Base-by-base conservation (phyloP, 2,888 invertebrate species). In the Eudemis profundana region DNA sequence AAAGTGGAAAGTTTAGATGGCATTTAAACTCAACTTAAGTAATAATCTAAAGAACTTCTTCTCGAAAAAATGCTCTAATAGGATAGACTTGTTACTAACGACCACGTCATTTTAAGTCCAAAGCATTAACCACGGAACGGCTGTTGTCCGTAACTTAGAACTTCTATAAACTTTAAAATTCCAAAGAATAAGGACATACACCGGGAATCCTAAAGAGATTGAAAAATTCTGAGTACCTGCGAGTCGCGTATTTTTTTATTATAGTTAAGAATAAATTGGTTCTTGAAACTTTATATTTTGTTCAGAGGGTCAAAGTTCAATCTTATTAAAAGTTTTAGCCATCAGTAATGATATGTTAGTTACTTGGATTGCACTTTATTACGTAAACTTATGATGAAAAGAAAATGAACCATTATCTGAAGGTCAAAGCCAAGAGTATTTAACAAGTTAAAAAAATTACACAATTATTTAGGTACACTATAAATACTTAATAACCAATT, bases 101-200 rank as follows among this genome's bases (percentile, higher is more conserved):
- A 19, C 19, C 1, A 12, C 38, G 19, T 15, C 17, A 38, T 23
- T 21, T 53, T 23, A 40, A 54, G 40, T 42, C 15, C 27, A 15
- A 42, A 27, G 54, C 38, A 57, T 57, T 21, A 38, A 59, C 44
- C 51, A 44, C 61, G 12, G 23, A 19, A 17, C 40, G 44, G 7
- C 27, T 21, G 44, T 17, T 44, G 15, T n/a, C 10, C 14, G 46
- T 46, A 54, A 46, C 38, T 62, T 46, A 17, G 38, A 64, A 59
- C 49, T 64, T 49, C 27, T 14, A 49, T 50, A 15, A 42, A 51
- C 64, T 57, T 59, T 15, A 54, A 64, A 64, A 3, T 59, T 59
- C 29, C 29, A 21, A 57, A 44, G 29, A 64, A 62, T 54, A 61
- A 38, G 46, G 38, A 54, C 38, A 46, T 46, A 23, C 36, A 21